Evolutionary conservation across 2,113 vertebrate species (phyloP), one percentile per base, ranked within the genome.

Genomic region (Neopipo cinnamomea): DNA sequence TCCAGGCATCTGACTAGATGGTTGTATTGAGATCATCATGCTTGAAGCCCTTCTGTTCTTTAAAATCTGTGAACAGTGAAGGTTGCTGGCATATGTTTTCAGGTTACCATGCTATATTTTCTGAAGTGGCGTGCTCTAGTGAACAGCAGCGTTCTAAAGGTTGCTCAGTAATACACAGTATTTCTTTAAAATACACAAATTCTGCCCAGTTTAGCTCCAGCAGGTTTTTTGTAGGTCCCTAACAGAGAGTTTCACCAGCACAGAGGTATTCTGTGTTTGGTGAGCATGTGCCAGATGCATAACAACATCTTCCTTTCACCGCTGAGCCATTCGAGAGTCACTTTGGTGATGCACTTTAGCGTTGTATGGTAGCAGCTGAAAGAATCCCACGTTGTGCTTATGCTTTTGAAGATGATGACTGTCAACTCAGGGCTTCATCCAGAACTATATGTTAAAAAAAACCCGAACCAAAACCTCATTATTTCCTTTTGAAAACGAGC

Each of bases 121-220:
- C 55, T 63, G 44, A 68, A 75, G 89, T 35, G 44, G 31, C 59
- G 46, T 91, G 52, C 39, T n/a, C 75, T 52, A 62, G 71, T 55
- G 39, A 84, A 72, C 55, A 84, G 67, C 83, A 75, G n/a, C 73
- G 5, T 61, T 93, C 71, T 76, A 70, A 56, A 89, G 12, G 9
- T 39, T 72, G 27, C 30, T 74, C 74, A 28, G 4, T 71, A 52
- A 46, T 83, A 41, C 35, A 14, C 47, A 41, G 8, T 33, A 28
- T 75, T 87, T 44, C 67, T 96, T 91, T 91, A 85, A 78, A 88
- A 80, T 41, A 88, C 35, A 71, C 31, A 59, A 65, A 77, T 56
- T 80, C 49, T 55, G 20, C 41, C 68, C 9, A 5, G 16, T 62
- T 91, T 62, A 93, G 35, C 77, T 63, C 44, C 18, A 71, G 14